phyloP scores from a whole-genome alignment of 2,888 invertebrate species.

The Iselma pallidipennis region DNA sequence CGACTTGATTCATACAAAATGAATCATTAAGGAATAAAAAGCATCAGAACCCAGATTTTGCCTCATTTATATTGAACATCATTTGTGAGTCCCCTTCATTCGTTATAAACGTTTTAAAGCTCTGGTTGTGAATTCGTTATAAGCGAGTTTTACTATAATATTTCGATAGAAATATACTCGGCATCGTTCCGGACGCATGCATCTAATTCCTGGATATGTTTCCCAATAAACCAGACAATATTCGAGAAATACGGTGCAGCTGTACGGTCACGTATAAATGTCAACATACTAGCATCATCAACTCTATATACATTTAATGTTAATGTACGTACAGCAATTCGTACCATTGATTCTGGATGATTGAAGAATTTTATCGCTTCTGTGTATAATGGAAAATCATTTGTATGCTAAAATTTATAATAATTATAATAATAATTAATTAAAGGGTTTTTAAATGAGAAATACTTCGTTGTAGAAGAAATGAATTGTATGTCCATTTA shows the following conservation, averaged over 20 bases:
- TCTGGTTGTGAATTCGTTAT: too few species aligned
- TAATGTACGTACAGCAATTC: slow-evolving; percentile 96
- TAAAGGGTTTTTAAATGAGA: neutral
- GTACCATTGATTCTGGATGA: slow-evolving; percentile 98
- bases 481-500: slow-evolving; percentile 98
- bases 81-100: too few species aligned
- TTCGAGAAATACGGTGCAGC: slow-evolving; percentile 99
- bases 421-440: slow-evolving; percentile 9
- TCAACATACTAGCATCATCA: slow-evolving; percentile 91
- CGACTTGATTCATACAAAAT: too few species aligned
- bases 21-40: too few species aligned
- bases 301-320: slow-evolving; percentile 97
- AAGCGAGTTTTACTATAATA: too few species aligned
- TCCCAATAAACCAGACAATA: slow-evolving; percentile 98
- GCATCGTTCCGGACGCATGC: slow-evolving; percentile 93
- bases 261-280: slow-evolving; percentile 93
- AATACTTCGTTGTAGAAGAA: slow-evolving; percentile 99
- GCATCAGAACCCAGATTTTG: too few species aligned
- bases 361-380: slow-evolving; percentile 99
- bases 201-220: slow-evolving; percentile 94
- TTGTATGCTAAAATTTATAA: slow-evolving; percentile 79
- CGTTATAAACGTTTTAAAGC: too few species aligned
- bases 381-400: slow-evolving; percentile 98
- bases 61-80: too few species aligned
- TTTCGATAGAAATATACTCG: slow-evolving; percentile 71